Evolutionary conservation across 2,888 invertebrate species (phyloP).

Genomic region (Didymodactylos carnosus): DNA sequence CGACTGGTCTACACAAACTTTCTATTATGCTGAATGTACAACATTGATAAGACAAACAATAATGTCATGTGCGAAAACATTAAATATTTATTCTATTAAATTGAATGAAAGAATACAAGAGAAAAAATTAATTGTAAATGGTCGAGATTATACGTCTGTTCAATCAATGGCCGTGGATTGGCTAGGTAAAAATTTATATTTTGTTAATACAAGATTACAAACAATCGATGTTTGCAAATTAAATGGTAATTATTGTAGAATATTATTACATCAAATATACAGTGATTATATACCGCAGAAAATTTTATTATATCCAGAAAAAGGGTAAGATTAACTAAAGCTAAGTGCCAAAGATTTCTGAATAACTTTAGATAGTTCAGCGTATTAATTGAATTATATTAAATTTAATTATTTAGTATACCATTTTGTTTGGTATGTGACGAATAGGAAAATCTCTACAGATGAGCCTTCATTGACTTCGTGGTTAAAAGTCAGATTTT

Average conservation of each 20-base stretch:
- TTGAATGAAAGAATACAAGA: background rate
- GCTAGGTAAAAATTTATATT: background rate
- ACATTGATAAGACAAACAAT: background rate
- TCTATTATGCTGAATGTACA: background rate
- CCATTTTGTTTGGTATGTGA: too few relatives aligned
- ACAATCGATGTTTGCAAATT: background rate
- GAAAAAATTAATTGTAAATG: background rate
- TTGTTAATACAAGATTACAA: background rate
- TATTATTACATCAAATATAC: background rate
- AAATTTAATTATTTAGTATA: too few relatives aligned
- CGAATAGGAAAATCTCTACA: too few relatives aligned
- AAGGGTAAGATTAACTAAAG: background rate
- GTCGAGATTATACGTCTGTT: background rate
- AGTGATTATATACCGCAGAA: background rate
- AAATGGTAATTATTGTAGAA: background rate
- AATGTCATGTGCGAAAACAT: background rate
- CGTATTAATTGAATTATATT: too few relatives aligned
- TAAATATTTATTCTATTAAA: background rate
- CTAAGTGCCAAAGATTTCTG: too few relatives aligned
- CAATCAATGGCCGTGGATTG: background rate
- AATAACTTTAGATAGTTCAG: too few relatives aligned
- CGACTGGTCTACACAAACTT: background rate
- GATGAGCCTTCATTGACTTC: too few relatives aligned
- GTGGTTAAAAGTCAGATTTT: too few relatives aligned
- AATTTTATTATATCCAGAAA: background rate